phyloP scores from a whole-genome alignment of 2,113 vertebrate genomes.

The Tenebrosternarchus preto region DNA sequence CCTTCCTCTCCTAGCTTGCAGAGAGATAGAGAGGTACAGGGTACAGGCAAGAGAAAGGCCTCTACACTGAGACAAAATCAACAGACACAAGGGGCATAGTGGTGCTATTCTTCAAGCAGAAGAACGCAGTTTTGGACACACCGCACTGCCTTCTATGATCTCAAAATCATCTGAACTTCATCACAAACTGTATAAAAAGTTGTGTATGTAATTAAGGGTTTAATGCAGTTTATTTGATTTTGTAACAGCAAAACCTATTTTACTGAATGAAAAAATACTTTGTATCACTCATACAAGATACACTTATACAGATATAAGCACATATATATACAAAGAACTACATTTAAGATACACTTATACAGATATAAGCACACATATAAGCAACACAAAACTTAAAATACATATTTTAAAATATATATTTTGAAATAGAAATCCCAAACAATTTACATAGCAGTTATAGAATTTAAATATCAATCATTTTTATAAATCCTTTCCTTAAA shows the following conservation, averaged over 20 bases:
- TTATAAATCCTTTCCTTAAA: not conserved
- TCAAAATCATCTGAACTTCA: not conserved
- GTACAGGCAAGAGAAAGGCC: slow-evolving; percentile 44
- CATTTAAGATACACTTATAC: not conserved
- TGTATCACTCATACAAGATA: not conserved
- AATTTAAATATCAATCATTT: not conserved
- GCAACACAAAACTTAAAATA: not conserved
- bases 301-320: not conserved
- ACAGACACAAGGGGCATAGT: slow-evolving; percentile 13
- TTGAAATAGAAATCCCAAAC: too few species aligned
- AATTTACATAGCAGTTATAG: not conserved
- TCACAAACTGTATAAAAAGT: too few species aligned
- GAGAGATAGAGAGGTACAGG: slow-evolving; percentile 12
- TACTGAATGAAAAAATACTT: not conserved
- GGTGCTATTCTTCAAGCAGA: not conserved
- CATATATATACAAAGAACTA: not conserved
- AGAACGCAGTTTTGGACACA: not conserved
- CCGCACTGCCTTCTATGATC: not conserved
- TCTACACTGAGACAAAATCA: slow-evolving; percentile 41
- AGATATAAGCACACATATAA: not conserved
- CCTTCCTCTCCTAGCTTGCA: slow-evolving; percentile 29
- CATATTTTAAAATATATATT: not conserved
- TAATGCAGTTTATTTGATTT: slow-evolving; percentile 16
- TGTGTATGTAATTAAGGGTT: not conserved
- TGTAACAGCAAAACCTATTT: not conserved